These are phyloP conservation scores for Columba janthina DNA, from an alignment of 2,113 vertebrate genomes.

Conservation along the genomic window DNA sequence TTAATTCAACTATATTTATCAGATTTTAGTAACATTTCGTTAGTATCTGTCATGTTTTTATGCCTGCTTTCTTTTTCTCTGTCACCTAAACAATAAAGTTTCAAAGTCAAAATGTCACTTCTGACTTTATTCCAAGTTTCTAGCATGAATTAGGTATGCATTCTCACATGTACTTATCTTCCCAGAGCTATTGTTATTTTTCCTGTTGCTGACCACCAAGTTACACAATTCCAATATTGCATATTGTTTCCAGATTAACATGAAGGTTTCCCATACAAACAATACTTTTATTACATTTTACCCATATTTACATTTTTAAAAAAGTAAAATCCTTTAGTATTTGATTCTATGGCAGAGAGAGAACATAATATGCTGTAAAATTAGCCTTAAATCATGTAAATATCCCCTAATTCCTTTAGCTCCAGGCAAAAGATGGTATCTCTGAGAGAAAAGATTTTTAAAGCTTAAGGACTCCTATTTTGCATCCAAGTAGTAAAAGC, in stretches of 20 bases:
- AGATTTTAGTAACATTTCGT: neutral
- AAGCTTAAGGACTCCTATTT: conserved; percentile 61
- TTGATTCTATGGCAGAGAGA: conserved; percentile 43
- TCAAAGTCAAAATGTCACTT: neutral
- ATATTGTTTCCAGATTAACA: conserved; percentile 57
- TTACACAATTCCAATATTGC: conserved; percentile 23
- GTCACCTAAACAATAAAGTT: neutral
- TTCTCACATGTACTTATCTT: neutral
- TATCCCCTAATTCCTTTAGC: conserved; percentile 65
- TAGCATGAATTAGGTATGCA: neutral
- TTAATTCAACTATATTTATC: neutral
- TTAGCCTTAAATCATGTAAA: conserved; percentile 71
- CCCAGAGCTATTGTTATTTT: conserved; percentile 20
- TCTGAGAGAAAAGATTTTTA: conserved; percentile 65
- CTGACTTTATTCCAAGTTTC: neutral
- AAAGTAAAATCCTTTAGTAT: conserved; percentile 47
- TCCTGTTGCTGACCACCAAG: conserved; percentile 37
- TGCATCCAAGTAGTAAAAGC: conserved; percentile 62
- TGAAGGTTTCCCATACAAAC: conserved; percentile 49
- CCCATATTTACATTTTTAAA: conserved; percentile 28
- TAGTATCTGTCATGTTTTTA: neutral
- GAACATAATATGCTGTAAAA: conserved; percentile 70
- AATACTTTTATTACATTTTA: conserved; percentile 64
- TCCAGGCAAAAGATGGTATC: conserved; percentile 67
- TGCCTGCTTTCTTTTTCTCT: neutral